Evolutionary conservation across 1,140 invertebrate genomes (phyloP), one percentile per base, ranked within the genome.

Genomic region (Bursaphelenchus mucronatus): DNA sequence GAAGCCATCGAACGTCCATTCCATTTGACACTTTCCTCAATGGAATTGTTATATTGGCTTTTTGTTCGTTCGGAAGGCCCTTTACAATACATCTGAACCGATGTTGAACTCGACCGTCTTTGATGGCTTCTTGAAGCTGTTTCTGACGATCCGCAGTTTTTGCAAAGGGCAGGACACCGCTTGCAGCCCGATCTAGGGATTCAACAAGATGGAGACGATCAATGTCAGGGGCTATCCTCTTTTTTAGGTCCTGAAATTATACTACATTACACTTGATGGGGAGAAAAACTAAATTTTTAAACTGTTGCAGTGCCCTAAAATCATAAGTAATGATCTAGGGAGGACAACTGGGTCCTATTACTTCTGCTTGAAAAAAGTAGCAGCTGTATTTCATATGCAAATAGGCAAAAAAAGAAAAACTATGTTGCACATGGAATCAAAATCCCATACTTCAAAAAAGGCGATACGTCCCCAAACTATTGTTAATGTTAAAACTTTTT

Each of bases 141-240:
- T 50, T 45, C 40, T 59, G 57, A 13, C 30, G 57, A n/a, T 59
- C 57, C 11, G 15, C 41, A 30, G 57, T 40, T 39, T 59, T 59
- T 2, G 57, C 57, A 9, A 59, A 59, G 13, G 52, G 40, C 40
- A 59, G 7, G 2, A 59, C 40, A 17, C 57, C 57, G 4, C 40
- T 44, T 1, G 57, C 57, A 17, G 11, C 11, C 1, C 40, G 13
- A 39, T 59, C 57, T 44, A 59, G 40, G 4, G 57, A 59, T 7
- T 59, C 57, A 9, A 44, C 21, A n/a, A 59, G 40, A 50, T 59
- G 11, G 17, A 59, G 41, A 4, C 57, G 57, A 50, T n/a, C 21
- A 50, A 30, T 39, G 10, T 13, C 41, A 39, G 13, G 19, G 30
- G 13, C 11, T 17, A 59, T 15, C 11, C 40, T 13, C 40, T 59